Conservation (phyloP, 2,888 invertebrate genomes). For the Hydrotaea diabolus region DNA sequence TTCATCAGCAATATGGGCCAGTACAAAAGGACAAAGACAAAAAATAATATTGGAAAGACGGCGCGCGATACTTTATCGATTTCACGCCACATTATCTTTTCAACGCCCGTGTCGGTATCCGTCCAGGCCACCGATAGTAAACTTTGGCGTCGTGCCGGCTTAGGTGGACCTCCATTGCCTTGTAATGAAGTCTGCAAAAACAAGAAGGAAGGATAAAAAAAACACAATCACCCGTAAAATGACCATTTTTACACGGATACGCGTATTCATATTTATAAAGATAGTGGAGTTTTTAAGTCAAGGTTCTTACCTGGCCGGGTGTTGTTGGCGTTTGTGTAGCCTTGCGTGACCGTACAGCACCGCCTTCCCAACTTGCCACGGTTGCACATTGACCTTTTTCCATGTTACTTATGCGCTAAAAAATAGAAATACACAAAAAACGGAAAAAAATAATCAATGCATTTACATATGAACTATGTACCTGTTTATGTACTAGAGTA, state of each 20-base stretch:
- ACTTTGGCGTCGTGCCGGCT: slow-evolving; percentile 80
- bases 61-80: slow-evolving; percentile 89
- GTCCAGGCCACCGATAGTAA: slow-evolving; percentile 84
- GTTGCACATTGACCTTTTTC: slow-evolving; percentile 86
- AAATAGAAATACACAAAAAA: slow-evolving; percentile 29
- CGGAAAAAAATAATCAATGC: neutral
- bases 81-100: slow-evolving; percentile 89
- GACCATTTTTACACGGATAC: too few species aligned
- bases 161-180: slow-evolving; percentile 81
- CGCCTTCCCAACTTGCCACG: slow-evolving; percentile 86
- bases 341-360: slow-evolving; percentile 84
- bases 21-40: slow-evolving; percentile 88
- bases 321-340: slow-evolving; percentile 81
- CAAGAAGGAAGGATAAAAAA: neutral
- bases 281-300: slow-evolving; percentile 39
- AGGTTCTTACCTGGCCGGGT: slow-evolving; percentile 78
- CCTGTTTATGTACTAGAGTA: neutral
- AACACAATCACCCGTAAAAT: neutral
- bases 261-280: neutral
- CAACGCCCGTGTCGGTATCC: slow-evolving; percentile 86
- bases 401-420: slow-evolving; percentile 83
- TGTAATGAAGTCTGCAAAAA: slow-evolving; percentile 78
- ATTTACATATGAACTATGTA: neutral
- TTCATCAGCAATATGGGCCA: slow-evolving; percentile 89
- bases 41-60: slow-evolving; percentile 89